These are phyloP conservation scores for Bicyclus anynana DNA, from an alignment of 1,140 invertebrate genomes.

Conservation along the genomic window DNA sequence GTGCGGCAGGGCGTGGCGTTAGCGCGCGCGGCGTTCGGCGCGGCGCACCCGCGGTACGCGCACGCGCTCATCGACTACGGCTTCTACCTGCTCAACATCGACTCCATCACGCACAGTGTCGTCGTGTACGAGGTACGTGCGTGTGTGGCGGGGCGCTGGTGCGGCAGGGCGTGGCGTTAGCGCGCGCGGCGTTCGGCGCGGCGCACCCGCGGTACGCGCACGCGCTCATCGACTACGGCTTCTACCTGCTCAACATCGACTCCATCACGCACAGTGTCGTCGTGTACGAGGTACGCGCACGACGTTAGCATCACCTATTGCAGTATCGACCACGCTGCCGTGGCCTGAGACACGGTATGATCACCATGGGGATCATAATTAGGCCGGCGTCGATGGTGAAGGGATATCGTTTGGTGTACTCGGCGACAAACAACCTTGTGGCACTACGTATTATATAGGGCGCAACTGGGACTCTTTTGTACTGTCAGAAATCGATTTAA, in stretches of 20 bases:
- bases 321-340: too few relatives aligned
- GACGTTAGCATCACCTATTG: too few relatives aligned
- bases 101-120: constrained; percentile 89
- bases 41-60: constrained; percentile 87
- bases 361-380: too few relatives aligned
- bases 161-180: constrained; percentile 41
- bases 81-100: constrained; percentile 93
- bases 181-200: constrained; percentile 81
- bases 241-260: constrained; percentile 94
- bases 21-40: constrained; percentile 82
- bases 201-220: constrained; percentile 90
- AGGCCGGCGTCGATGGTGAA: too few relatives aligned
- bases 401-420: too few relatives aligned
- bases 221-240: constrained; percentile 91
- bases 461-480: too few relatives aligned
- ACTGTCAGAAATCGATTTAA: too few relatives aligned
- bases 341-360: too few relatives aligned
- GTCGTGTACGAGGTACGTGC: constrained; percentile 85
- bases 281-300: constrained; percentile 83
- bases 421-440: too few relatives aligned
- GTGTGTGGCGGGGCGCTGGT: neutral
- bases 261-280: constrained; percentile 87
- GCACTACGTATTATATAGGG: too few relatives aligned
- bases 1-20: constrained; percentile 88
- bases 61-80: constrained; percentile 92